Evolutionary conservation across 2,797 vertebrate species (phyloP), one percentile per base, ranked within the genome.

Genomic region (Pseudomugil tenellus): DNA sequence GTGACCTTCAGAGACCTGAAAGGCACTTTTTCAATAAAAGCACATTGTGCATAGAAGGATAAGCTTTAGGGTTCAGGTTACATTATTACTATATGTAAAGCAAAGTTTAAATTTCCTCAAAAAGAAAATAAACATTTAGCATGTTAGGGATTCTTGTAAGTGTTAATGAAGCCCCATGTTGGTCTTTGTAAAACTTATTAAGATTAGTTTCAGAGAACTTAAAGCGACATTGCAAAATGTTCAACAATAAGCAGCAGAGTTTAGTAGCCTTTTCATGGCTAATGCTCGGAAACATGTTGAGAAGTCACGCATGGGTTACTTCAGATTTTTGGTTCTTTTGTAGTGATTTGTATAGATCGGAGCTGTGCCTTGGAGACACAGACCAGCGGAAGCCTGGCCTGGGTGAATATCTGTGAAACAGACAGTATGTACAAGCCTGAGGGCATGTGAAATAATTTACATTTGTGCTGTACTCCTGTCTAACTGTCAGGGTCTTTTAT

Each of bases 371-470:
- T 12, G 2, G 79, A 81, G 83, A 77, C 72, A 19, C 61, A 81
- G 88, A 86, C 87, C 84, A 81, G 81, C 80, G 53, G 77, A 77
- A 75, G 60, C 41, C 65, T 60, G 49, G 46, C 54, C 73, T 21
- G 46, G 71, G 58, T 87, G 86, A 89, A 85, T 82, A 84, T 88
- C 83, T 87, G 83, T 81, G 76, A 89, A 90, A 81, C 68, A 84
- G 84, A 61, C 88, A 84, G 84, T 83, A 83, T 90, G 87, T 89
- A 88, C 64, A 49, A 84, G 89, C 89, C 83, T 74, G 66, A 80
- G 85, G 89, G 85, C 84, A 87, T 89, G 85, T 67, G 84, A 85
- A 92, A 92, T 90, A 88, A 92, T 91, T 92, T 87, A 91, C 87
- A 81, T 89, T 87, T 72, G 81, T 83, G 80, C 87, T 89, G 83